Evolutionary conservation across 1,140 invertebrate genomes (phyloP).

Genomic region (Eubasilissa regina): DNA sequence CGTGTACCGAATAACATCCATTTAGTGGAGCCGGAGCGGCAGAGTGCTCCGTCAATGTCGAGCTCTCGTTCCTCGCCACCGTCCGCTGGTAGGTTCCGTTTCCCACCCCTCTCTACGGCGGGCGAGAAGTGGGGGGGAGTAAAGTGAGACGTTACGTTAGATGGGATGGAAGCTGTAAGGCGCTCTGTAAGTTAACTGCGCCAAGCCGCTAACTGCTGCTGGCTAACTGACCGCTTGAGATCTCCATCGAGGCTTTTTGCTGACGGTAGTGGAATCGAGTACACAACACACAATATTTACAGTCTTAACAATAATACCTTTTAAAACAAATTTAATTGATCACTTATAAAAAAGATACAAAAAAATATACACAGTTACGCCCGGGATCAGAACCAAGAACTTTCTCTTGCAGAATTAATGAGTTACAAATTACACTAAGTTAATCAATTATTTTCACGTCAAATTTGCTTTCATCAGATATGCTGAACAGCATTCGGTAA

Average conservation of each 20-base stretch:
- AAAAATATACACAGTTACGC: too few species aligned
- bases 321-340: too few species aligned
- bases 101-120: neutral
- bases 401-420: too few species aligned
- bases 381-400: too few species aligned
- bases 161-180: constrained; percentile 39
- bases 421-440: too few species aligned
- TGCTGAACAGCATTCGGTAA: too few species aligned
- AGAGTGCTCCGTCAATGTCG: constrained; percentile 48
- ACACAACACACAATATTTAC: too few species aligned
- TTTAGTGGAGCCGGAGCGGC: neutral
- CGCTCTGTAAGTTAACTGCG: neutral
- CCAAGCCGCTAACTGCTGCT: neutral
- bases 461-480: too few species aligned
- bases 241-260: constrained; percentile 4
- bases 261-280: too few species aligned
- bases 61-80: constrained; percentile 14
- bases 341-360: too few species aligned
- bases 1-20: constrained; percentile 8
- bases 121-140: constrained; percentile 9
- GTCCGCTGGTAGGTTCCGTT: constrained; percentile 3
- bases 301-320: too few species aligned
- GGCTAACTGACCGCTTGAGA: neutral
- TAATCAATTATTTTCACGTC: too few species aligned
- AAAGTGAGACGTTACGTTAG: constrained; percentile 47